Evolutionary conservation across 2,113 vertebrate genomes (phyloP), one percentile per base, ranked within the genome.

Genomic region (Noturus placidus): DNA sequence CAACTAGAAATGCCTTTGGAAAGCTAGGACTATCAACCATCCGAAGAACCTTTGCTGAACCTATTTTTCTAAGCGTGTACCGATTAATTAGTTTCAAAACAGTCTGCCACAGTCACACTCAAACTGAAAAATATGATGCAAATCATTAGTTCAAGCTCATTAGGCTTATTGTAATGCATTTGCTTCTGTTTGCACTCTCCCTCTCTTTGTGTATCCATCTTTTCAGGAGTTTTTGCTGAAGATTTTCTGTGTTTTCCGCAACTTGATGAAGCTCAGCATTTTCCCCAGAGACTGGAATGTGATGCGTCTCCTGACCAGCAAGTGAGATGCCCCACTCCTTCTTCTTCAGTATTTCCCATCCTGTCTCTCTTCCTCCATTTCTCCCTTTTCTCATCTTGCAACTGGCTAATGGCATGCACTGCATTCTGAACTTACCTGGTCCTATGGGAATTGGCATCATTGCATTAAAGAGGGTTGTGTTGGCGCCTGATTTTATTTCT

Each of bases 211-310:
- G 50, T 74, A 63, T 63, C 33, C 65, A 35, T 88, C 15, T 85
- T 83, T 70, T 30, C 90, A 99, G 98, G 98, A 99, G 92, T 99
- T 99, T 91, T 90, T 99, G 79, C 90, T 99, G 91, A 99, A 99
- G 95, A 98, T 98, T 89, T 95, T 99, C 92, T 99, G 97, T 88
- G 97, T 99, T 19, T 99, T 99, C 92, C 96, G 98, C 81, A 99
- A 98, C 89, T 94, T 99, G 91, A 99, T 99, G 97, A 99, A 99
- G 92, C 96, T 99, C 95, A 98, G 96, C 42, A 97, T 99, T 90
- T 99, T 99, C 91, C 98, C 98, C 65, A 95, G 97, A 9, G 98
- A 99, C 94, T 99, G 98, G 98, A 99, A 97, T 92, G 94, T 99
- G 89, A 99, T 99, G 98, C 95, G 98, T 87, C 94, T 99, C 78